Base-by-base conservation (phyloP, 2,797 vertebrate genomes). In the Lutjanus campechanus region DNA sequence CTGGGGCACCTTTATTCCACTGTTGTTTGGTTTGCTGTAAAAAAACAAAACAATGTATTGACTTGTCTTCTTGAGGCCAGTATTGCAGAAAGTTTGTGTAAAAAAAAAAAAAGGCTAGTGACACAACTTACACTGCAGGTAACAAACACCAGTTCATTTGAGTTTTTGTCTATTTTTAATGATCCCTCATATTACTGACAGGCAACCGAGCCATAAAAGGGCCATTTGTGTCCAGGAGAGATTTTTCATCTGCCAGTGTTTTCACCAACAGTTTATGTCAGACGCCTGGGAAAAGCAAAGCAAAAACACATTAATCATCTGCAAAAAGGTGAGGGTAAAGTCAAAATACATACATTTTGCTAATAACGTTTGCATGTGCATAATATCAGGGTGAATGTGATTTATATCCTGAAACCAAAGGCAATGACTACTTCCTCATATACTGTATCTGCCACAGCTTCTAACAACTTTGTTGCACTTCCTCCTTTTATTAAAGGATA, bases 231-330 rank as follows among this genome's bases (percentile, higher is more conserved):
- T 74, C 43, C n/a, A 6, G 17, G 50, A 68, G 22, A 61, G 29
- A 47, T 64, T 64, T 77, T 70, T 68, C 17, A 62, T 74, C 40
- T n/a, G 20, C 7, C 8, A 19, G 44, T n/a, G 41, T 63, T 46
- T 51, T 47, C 36, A n/a, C 44, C 41, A 43, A 11, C 36, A 19
- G 43, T 73, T 70, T 47, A 19, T 63, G 5, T 55, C 17, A 55
- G 54, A 44, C 5, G 1, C 11, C 72, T 22, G 44, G 25, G 19
- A 66, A 69, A 78, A 73, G 60, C 22, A 41, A 70, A 50, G 20
- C 36, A 62, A 60, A 76, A 73, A 20, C 59, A 69, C 22, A 17
- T 75, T 73, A 83, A 58, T 79, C 46, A 69, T 69, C 69, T 69
- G 16, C 17, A 74, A 36, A 76, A 73, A 53, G 22, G 20, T 66